phyloP scores from a whole-genome alignment of 1,140 invertebrate species.

The Papilio machaon region DNA sequence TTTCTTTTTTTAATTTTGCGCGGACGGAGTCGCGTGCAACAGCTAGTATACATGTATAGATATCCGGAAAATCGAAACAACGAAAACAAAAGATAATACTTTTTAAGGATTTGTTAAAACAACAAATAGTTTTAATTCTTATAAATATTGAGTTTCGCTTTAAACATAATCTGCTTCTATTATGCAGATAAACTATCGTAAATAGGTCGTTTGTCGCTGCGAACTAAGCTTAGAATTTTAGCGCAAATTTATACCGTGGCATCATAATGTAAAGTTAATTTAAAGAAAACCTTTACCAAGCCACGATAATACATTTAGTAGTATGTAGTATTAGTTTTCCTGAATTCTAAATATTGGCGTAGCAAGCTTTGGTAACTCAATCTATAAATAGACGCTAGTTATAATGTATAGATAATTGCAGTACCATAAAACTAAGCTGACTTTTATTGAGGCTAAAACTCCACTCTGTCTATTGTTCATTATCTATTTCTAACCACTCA shows the following conservation, averaged over 20 bases:
- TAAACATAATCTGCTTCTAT: conserved; percentile 3
- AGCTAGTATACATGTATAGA: too few species aligned
- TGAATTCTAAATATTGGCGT: too few species aligned
- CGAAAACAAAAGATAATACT: neutral
- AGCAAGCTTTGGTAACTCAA: too few species aligned
- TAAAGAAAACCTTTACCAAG: neutral
- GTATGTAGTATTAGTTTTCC: too few species aligned
- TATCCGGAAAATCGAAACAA: neutral
- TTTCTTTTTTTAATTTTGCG: too few species aligned
- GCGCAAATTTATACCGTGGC: neutral
- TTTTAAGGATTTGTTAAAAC: neutral
- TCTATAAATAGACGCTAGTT: too few species aligned
- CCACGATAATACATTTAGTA: neutral
- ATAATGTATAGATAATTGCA: too few species aligned
- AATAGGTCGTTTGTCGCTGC: neutral
- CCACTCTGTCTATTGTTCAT: too few species aligned
- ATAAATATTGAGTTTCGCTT: conserved; percentile 11
- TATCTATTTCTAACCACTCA: too few species aligned
- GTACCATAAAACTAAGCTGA: too few species aligned
- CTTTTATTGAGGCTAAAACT: too few species aligned
- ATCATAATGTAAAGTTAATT: neutral
- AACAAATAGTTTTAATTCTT: neutral
- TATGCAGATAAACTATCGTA: conserved; percentile 12
- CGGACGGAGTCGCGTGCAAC: too few species aligned
- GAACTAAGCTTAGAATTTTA: conserved; percentile 10